A percentile compares a stretch with the other conserved stretches of the same genome.
phyloP scores from a whole-genome alignment of 2,888 invertebrate genomes.

The Brachyopa scutellaris region DNA sequence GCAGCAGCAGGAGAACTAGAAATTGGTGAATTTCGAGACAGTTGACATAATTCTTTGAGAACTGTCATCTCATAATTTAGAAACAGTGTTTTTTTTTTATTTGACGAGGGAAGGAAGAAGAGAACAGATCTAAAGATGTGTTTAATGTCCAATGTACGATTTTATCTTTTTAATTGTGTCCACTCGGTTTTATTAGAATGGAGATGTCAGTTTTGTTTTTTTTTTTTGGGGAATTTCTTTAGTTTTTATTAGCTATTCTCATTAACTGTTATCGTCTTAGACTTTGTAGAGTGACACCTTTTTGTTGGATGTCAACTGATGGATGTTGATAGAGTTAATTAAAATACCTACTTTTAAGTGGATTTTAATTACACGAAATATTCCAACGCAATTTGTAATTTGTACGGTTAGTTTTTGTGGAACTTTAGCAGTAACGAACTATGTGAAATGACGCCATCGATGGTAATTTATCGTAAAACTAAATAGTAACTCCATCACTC shows the following conservation, averaged over 20 bases:
- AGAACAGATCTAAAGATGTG: neutral
- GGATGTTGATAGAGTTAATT: constrained; percentile 3
- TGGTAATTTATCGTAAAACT: neutral
- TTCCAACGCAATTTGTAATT: no score
- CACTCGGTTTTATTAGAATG: constrained; percentile 4
- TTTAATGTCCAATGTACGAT: constrained; percentile 27
- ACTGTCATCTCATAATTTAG: neutral
- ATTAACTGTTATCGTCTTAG: neutral
- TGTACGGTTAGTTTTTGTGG: no score
- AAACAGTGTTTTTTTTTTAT: no score
- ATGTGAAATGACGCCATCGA: constrained; percentile 15
- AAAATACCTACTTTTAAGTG: constrained; percentile 7
- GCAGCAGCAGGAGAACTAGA: neutral
- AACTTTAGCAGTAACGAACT: no score
- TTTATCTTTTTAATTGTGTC: constrained; percentile 39
- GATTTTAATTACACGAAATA: neutral
- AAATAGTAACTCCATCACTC: neutral
- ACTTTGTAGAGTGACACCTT: neutral
- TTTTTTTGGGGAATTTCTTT: neutral
- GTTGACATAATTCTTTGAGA: neutral
- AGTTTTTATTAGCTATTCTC: neutral
- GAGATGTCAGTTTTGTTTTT: neutral
- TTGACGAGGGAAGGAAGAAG: no score
- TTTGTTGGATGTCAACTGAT: constrained; percentile 2
- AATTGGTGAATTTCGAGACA: constrained; percentile 3